Evolutionary conservation across 2,888 invertebrate genomes (phyloP).

Genomic region (Incurvaria masculella): DNA sequence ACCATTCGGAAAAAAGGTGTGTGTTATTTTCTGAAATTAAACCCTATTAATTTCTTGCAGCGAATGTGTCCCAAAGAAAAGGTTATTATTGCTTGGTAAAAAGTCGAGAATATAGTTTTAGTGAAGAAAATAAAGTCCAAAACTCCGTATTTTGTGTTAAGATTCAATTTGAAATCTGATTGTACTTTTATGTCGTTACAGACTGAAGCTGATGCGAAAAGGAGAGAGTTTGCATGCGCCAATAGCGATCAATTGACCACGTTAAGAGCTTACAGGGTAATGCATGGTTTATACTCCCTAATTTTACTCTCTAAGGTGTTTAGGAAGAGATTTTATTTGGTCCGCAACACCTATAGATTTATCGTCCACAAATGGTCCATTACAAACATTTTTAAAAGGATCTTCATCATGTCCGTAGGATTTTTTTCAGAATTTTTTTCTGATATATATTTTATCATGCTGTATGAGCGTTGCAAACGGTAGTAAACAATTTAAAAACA

Average conservation of each 20-base stretch:
- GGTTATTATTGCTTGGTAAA: no score
- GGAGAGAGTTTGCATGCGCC: constrained; percentile 71
- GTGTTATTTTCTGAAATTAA: background rate
- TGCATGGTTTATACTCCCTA: constrained; percentile 14
- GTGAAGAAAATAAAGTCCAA: no score
- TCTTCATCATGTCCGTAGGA: background rate
- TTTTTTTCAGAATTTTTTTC: constrained; percentile 1
- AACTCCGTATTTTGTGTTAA: no score
- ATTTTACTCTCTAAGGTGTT: no score
- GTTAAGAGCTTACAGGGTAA: constrained; percentile 78
- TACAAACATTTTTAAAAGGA: no score
- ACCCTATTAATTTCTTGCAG: no score
- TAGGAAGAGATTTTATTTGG: no score
- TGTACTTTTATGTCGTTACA: constrained; percentile 22
- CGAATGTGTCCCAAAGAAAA: no score
- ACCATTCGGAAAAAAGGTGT: constrained; percentile 66
- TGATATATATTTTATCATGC: background rate
- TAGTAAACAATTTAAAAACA: background rate
- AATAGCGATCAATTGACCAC: constrained; percentile 90
- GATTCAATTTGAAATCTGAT: no score
- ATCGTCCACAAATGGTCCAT: no score
- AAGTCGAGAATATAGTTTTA: no score
- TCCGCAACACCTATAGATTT: no score
- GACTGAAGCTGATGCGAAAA: constrained; percentile 67
- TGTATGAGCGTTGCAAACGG: background rate